Conservation (phyloP, 2,888 invertebrate genomes). For the Geotrupes spiniger region DNA sequence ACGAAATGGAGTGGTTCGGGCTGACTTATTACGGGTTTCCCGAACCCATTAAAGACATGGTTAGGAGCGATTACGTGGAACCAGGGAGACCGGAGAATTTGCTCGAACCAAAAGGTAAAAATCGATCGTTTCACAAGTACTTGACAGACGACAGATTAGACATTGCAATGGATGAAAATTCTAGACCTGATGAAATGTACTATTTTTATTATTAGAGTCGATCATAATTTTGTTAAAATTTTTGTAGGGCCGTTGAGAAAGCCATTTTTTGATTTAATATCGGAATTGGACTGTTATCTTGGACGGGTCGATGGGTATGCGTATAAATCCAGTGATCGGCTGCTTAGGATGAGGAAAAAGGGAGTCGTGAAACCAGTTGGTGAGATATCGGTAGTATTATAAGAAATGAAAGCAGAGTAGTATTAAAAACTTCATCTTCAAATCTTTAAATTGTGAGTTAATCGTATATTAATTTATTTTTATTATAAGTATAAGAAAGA, state of each 20-base stretch:
- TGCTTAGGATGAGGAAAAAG: slow-evolving; percentile 54
- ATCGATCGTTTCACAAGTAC: background rate
- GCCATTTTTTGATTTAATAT: slow-evolving; percentile 17
- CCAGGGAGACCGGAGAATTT: slow-evolving; percentile 49
- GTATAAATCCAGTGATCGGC: slow-evolving; percentile 53
- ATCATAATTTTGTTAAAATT: no score
- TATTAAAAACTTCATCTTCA: no score
- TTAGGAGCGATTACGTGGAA: slow-evolving; percentile 52
- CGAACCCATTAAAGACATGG: slow-evolving; percentile 52
- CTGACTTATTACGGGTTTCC: slow-evolving; percentile 53
- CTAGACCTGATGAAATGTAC: no score
- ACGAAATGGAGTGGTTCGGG: slow-evolving; percentile 56
- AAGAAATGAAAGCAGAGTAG: no score
- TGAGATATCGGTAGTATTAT: no score
- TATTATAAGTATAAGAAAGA: no score
- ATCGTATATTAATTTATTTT: no score
- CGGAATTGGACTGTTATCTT: slow-evolving; percentile 53
- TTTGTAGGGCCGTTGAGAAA: slow-evolving; percentile 9
- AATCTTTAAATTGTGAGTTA: no score
- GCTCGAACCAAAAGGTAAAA: slow-evolving; percentile 44
- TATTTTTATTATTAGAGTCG: no score
- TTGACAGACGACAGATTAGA: no score
- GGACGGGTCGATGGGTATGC: slow-evolving; percentile 57
- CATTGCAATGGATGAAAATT: no score
- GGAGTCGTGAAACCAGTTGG: slow-evolving; percentile 55